A percentile compares a stretch with the other conserved stretches of the same genome.
These are phyloP conservation scores for western clawed frog (Xenopus tropicalis) DNA, from an alignment of 2,113 vertebrate genomes.

Conservation along the genomic window UCB_Xtro_10.0 CM004449.2:131398001-131398500, in stretches of 20 bases:
- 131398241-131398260: background rate
- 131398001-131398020: no score
- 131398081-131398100: constrained; percentile 43
- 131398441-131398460: no score
- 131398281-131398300: background rate
- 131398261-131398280: background rate
- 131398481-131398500: no score
- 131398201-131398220: constrained; percentile 6
- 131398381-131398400: no score
- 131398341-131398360: no score
- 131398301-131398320: constrained; percentile 37
- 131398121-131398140: no score
- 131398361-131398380: no score
- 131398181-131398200: constrained; percentile 11
- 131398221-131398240: constrained; percentile 8
- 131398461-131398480: no score
- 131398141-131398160: no score
- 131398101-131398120: constrained; percentile 50
- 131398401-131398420: no score
- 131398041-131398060: constrained; percentile 61
- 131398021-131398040: constrained; percentile 64
- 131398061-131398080: constrained; percentile 71
- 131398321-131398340: no score
- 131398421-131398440: no score
- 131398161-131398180: background rate